phyloP scores from a whole-genome alignment of 2,888 invertebrate species.

The Phaonia tiefii region DNA sequence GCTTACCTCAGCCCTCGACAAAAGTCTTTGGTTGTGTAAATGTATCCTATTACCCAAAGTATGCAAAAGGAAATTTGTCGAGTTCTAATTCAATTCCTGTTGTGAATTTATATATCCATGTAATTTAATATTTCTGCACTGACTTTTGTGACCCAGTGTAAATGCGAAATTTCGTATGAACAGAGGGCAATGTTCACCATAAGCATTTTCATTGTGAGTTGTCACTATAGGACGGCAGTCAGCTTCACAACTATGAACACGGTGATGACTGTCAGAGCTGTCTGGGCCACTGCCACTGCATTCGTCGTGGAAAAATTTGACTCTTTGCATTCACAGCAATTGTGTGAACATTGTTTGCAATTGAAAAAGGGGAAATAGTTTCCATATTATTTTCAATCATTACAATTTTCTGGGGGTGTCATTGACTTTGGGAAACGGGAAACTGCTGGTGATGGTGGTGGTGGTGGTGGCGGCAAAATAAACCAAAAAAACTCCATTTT shows the following conservation, averaged over 20 bases:
- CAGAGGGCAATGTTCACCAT: background rate
- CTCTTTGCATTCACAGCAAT: conserved; percentile 63
- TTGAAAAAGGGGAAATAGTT: conserved; percentile 40
- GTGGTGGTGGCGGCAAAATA: conserved; percentile 47
- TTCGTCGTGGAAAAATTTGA: conserved; percentile 61
- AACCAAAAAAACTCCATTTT: conserved; percentile 60
- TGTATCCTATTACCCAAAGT: too few species aligned
- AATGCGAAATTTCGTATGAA: too few species aligned
- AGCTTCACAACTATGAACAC: background rate
- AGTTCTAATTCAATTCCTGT: too few species aligned
- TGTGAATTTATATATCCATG: too few species aligned
- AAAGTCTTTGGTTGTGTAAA: too few species aligned
- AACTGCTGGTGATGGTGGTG: conserved; percentile 33
- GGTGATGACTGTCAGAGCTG: conserved; percentile 2
- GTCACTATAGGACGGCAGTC: too few species aligned
- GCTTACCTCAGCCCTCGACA: too few species aligned
- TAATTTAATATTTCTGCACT: too few species aligned
- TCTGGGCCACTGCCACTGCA: background rate
- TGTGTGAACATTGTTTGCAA: conserved; percentile 48
- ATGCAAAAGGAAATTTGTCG: too few species aligned
- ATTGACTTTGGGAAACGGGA: conserved; percentile 18
- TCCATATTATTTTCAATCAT: conserved; percentile 9
- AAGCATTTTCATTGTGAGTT: too few species aligned
- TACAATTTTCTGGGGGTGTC: background rate
- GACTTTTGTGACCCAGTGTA: too few species aligned